A percentile compares a stretch with the other conserved stretches of the same genome.
These are phyloP conservation scores for Oenanthe melanoleuca DNA, from an alignment of 2,113 vertebrate genomes.

Conservation along the genomic window DNA sequence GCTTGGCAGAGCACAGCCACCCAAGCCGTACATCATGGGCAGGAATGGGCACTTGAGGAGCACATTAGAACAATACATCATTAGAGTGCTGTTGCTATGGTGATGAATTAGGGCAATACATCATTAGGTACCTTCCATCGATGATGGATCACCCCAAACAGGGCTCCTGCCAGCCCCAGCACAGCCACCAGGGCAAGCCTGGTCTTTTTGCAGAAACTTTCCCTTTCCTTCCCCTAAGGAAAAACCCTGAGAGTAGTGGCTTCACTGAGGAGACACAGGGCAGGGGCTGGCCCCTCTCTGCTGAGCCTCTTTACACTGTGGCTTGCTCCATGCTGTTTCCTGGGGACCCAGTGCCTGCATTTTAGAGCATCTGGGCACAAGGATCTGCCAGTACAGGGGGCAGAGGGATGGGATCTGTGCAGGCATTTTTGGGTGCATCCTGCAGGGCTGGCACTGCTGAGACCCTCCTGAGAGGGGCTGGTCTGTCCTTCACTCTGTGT, in stretches of 20 bases:
- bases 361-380: background rate
- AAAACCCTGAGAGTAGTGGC: background rate
- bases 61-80: slow-evolving; percentile 79
- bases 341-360: background rate
- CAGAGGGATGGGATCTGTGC: background rate
- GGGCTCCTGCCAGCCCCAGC: slow-evolving; percentile 56
- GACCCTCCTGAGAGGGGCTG: background rate
- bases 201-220: slow-evolving; percentile 1
- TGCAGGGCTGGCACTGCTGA: background rate
- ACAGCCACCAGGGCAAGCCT: background rate
- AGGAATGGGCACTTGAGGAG: slow-evolving; percentile 53
- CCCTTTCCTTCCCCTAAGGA: slow-evolving; percentile 10
- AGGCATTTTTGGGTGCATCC: background rate
- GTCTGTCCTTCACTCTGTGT: accelerated
- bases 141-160: slow-evolving; percentile 71
- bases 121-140: slow-evolving; percentile 73
- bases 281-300: background rate
- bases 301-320: background rate
- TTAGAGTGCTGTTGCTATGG: slow-evolving; percentile 79
- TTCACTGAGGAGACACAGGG: background rate
- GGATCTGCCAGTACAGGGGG: background rate
- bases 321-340: background rate
- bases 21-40: slow-evolving; percentile 73
- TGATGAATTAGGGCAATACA: slow-evolving; percentile 78
- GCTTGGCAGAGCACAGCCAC: slow-evolving; percentile 43